Evolutionary conservation across 2,797 vertebrate genomes (phyloP), one percentile per base, ranked within the genome.

Genomic region (Meriones psammophilus): DNA sequence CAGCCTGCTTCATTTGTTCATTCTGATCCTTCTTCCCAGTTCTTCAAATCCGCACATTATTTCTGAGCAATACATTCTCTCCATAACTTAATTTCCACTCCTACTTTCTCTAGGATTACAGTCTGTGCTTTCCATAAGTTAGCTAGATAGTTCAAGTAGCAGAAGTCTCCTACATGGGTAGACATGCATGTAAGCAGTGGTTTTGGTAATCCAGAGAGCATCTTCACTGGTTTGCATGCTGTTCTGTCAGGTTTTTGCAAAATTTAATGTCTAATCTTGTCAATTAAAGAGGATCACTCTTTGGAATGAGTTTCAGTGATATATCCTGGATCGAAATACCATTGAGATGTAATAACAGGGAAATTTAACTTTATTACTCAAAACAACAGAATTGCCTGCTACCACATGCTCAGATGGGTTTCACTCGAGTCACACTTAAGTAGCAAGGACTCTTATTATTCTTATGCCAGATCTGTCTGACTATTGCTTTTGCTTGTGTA

Each of bases 361-460:
- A 73, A 39, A 64, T 46, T 83, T 42, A 66, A 85, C 73, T 28
- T 39, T 60, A 12, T 3, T 42, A 26, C 9, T 26, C 74, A 26
- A 13, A 56, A 64, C 46, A 22, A 64, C 0, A 73, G 60, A 89
- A 39, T 89, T 26, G 24, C 66, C 71, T 46, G 86, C 4, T 36
- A 77, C 6, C 4, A 58, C 4, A 8, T 36, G n/a, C 3, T 85
- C 50, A 10, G 80, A 50, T 36, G 33, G 50, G 46, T 42, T 89
- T 96, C 42, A 36, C 28, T 83, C 2, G n/a, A 77, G 28, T 12
- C 46, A 58, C 54, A 85, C 3, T 46, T 46, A 33, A 1, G 1
- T 7, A 89, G n/a, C 18, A 77, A 79, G 62, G 98, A 98, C 98
- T 97, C 46, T 80, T 74, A 42, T 13, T 15, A 33, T 83, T 26